These are phyloP conservation scores for Drosophila mulleri DNA, from an alignment of 2,888 invertebrate species.

Conservation along the genomic window DNA sequence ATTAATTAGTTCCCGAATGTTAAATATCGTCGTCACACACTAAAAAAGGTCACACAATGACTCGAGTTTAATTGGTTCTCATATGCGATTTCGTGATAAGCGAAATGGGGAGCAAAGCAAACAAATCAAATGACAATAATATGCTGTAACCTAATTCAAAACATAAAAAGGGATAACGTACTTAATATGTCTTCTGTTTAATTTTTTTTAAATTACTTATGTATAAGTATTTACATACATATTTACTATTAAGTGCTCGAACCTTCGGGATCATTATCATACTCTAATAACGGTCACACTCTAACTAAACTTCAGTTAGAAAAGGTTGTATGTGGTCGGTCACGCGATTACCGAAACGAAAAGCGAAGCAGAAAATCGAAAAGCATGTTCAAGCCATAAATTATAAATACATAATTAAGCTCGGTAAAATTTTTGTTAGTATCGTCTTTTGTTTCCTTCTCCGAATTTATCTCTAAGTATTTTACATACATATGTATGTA, in stretches of 20 bases:
- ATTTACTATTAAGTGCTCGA: not conserved
- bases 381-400: not conserved
- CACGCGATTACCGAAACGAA: not conserved
- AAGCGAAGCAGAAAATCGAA: not conserved
- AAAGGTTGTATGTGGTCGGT: not conserved
- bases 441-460: not conserved
- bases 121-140: conserved; percentile 29
- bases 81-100: conserved; percentile 29
- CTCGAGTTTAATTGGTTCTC: conserved; percentile 1
- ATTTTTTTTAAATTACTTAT: not conserved
- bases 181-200: no score
- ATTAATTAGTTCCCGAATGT: not conserved
- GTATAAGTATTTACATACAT: no score
- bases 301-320: not conserved
- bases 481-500: no score
- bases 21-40: conserved; percentile 13
- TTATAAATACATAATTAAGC: not conserved
- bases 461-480: not conserved
- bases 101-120: conserved; percentile 28
- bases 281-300: not conserved
- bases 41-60: conserved; percentile 31
- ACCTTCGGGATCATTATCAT: not conserved
- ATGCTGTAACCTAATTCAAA: no score
- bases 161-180: not conserved
- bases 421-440: not conserved